phyloP scores from a whole-genome alignment of 2,797 vertebrate genomes.

The Delichon dasypus region DNA sequence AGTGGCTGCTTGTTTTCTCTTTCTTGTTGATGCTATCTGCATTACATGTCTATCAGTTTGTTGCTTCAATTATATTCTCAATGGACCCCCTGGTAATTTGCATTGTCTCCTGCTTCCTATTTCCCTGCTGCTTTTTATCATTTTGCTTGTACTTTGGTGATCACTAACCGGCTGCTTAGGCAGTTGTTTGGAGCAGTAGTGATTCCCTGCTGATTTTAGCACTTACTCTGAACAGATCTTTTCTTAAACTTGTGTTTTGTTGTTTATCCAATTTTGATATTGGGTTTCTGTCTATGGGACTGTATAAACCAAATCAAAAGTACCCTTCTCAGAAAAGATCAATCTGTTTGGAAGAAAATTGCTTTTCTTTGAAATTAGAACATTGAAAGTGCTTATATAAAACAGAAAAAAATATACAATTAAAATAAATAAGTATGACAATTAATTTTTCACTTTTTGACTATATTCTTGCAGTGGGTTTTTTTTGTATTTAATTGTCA shows the following conservation, averaged over 20 bases:
- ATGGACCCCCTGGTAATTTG: slow-evolving; percentile 31
- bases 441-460: not conserved
- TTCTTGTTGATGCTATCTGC: not conserved
- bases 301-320: not conserved
- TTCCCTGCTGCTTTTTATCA: slow-evolving; percentile 54
- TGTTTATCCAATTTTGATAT: slow-evolving; percentile 51
- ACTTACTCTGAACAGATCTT: slow-evolving; percentile 58
- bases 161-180: slow-evolving; percentile 35
- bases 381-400: not conserved
- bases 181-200: slow-evolving; percentile 44
- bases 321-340: not conserved
- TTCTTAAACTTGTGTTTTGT: slow-evolving; percentile 59
- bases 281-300: not conserved
- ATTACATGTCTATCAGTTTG: slow-evolving; percentile 45
- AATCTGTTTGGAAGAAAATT: not conserved
- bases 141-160: slow-evolving; percentile 43
- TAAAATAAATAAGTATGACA: not conserved
- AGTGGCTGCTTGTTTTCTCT: slow-evolving; percentile 10
- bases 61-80: slow-evolving; percentile 72
- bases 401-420: not conserved
- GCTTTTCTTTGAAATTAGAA: not conserved
- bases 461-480: not conserved
- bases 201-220: slow-evolving; percentile 67
- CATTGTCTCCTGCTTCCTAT: slow-evolving; percentile 42
- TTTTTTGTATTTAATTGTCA: not conserved